Base-by-base conservation (phyloP, 1,140 invertebrate species). In the Drosophila jambulina region DNA sequence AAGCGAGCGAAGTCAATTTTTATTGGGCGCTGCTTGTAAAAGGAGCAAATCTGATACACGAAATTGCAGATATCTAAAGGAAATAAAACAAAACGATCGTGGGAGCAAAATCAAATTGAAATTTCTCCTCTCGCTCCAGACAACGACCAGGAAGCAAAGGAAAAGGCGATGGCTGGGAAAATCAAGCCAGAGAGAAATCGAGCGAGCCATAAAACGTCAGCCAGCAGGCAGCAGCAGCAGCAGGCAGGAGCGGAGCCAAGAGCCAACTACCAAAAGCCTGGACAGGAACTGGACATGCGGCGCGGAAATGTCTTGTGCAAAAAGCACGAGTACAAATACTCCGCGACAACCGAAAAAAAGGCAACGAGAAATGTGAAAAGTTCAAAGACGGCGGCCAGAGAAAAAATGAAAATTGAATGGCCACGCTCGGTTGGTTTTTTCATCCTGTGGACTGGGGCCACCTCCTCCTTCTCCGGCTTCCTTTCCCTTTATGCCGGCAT, bases 371-470 rank as follows among this genome's bases (percentile, higher is more conserved):
- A 87, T 86, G 79, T 79, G 83, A 83, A 87, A 87, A 87, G 84
- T 87, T 87, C 83, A 87, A 87, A 87, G 83, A 83, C 80, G 76
- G 64, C 10, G 60, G 49, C 82, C 42, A 74, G 54, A 72, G 67
- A 80, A 87, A 86, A 88, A 87, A 86, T 82, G 84, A 88, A 88
- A 88, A 87, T 87, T 87, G 83, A 87, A 87, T 87, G 83, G 76
- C 67, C 68, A 83, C 67, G 75, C 71, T 82, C 75, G 64, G 77
- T 77, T 75, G 78, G 49, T 46, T 75, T 70, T 60, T 61, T 63
- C 62, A 68, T 77, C 29, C 45, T 68, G 48, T 57, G 46, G 48
- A 48, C 21, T 15, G 42, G 34, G 25, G 7, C 23, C 19, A 10
- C 9, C 15, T 27, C n/a, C 27, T 19, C 34, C 25, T 15, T 2